Evolutionary conservation across 2,797 vertebrate genomes (phyloP).

Genomic region (Ctenochaetus hawaiiensis): DNA sequence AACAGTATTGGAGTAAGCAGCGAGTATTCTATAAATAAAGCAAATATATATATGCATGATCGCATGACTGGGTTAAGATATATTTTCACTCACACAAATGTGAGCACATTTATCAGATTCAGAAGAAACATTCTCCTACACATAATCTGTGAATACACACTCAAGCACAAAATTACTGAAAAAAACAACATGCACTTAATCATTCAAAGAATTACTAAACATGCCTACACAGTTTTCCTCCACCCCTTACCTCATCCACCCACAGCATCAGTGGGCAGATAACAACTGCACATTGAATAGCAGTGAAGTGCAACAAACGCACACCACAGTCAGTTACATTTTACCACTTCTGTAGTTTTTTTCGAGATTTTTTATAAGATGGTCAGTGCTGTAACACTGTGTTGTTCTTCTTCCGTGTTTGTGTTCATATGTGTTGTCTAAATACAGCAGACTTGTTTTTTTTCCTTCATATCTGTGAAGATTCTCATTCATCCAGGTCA

Average conservation of each 20-base stretch:
- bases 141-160: conserved; percentile 22
- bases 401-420: neutral
- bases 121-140: neutral
- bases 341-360: conserved; percentile 12
- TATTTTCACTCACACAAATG: neutral
- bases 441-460: neutral
- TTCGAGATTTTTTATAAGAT: neutral
- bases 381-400: neutral
- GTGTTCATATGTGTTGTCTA: neutral
- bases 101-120: conserved; percentile 15
- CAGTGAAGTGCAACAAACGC: conserved; percentile 40
- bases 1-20: conserved; percentile 8
- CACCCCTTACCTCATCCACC: conserved; percentile 23
- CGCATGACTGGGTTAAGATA: neutral
- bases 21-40: neutral
- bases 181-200: conserved; percentile 33
- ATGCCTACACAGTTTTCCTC: conserved; percentile 26
- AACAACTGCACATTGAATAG: conserved; percentile 42
- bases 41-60: conserved; percentile 1
- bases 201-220: conserved; percentile 43
- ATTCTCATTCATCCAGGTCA: too few relatives aligned
- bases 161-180: conserved; percentile 12
- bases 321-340: conserved; percentile 22
- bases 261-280: conserved; percentile 34
- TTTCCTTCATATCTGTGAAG: too few relatives aligned